These are phyloP conservation scores for Zaprionus davidi DNA, from an alignment of 1,140 invertebrate genomes.

Conservation along the genomic window DNA sequence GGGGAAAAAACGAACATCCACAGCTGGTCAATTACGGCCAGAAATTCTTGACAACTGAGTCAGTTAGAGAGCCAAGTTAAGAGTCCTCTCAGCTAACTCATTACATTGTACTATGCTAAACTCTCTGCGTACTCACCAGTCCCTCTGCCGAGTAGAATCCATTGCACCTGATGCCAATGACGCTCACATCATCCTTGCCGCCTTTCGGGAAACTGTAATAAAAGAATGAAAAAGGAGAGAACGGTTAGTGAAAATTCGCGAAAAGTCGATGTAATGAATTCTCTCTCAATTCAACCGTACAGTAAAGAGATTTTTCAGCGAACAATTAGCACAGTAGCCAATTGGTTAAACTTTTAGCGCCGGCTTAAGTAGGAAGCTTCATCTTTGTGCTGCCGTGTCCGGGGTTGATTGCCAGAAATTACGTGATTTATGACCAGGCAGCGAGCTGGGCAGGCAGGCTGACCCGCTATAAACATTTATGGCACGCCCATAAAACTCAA, in stretches of 20 bases:
- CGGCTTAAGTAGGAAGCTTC: constrained; percentile 29
- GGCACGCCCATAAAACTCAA: constrained; percentile 19
- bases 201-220: constrained; percentile 61
- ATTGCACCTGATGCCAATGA: constrained; percentile 40
- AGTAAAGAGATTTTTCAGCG: constrained; percentile 10
- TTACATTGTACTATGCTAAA: not conserved
- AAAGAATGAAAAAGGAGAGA: constrained; percentile 30
- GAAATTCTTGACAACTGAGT: not conserved
- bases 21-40: constrained; percentile 18
- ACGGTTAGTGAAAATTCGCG: constrained; percentile 8
- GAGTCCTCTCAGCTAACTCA: not conserved
- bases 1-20: not conserved
- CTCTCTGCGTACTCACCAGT: constrained; percentile 56
- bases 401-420: constrained; percentile 28
- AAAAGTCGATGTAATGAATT: constrained; percentile 18
- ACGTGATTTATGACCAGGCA: constrained; percentile 23
- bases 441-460: not conserved
- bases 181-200: constrained; percentile 42
- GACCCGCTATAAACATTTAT: constrained; percentile 26
- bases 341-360: constrained; percentile 56
- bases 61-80: not conserved
- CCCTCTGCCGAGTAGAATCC: constrained; percentile 22
- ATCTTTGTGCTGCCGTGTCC: not conserved
- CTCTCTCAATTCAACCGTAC: no score
- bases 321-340: constrained; percentile 40